A percentile compares a stretch with the other conserved stretches of the same genome.
These are phyloP conservation scores for Macrophya annulata DNA, from an alignment of 2,888 invertebrate species.

Conservation along the genomic window DNA sequence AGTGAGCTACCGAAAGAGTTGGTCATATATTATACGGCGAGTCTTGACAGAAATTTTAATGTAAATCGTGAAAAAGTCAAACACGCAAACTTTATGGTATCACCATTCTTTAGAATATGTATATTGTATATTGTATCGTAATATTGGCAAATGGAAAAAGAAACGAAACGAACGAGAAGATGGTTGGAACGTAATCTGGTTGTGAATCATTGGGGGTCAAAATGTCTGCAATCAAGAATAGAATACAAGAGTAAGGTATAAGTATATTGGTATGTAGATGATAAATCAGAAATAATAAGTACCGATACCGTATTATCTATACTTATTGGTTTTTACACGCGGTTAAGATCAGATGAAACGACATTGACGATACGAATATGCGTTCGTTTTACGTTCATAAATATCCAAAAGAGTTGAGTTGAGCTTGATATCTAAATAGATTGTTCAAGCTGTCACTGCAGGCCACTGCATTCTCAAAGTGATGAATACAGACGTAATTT, in stretches of 20 bases:
- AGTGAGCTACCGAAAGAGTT: conserved; percentile 40
- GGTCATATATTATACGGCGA: neutral
- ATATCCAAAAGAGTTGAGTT: conserved; percentile 53
- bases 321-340: conserved; percentile 17
- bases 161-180: neutral
- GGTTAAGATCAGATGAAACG: conserved; percentile 25
- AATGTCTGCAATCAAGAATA: conserved; percentile 7
- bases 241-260: conserved; percentile 26
- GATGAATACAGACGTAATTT: conserved; percentile 72
- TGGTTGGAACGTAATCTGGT: conserved; percentile 27
- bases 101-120: neutral
- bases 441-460: conserved; percentile 53
- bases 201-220: conserved; percentile 40
- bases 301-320: conserved; percentile 30
- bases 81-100: conserved; percentile 7
- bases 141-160: neutral
- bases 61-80: neutral
- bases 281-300: conserved; percentile 55
- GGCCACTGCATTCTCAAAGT: conserved; percentile 64
- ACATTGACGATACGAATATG: conserved; percentile 34
- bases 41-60: conserved; percentile 26
- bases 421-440: conserved; percentile 52
- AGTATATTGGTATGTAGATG: conserved; percentile 31
- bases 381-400: conserved; percentile 27
- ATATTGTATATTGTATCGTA: neutral